Evolutionary conservation across 1,140 invertebrate species (phyloP).

Genomic region (Camponotus floridanus): DNA sequence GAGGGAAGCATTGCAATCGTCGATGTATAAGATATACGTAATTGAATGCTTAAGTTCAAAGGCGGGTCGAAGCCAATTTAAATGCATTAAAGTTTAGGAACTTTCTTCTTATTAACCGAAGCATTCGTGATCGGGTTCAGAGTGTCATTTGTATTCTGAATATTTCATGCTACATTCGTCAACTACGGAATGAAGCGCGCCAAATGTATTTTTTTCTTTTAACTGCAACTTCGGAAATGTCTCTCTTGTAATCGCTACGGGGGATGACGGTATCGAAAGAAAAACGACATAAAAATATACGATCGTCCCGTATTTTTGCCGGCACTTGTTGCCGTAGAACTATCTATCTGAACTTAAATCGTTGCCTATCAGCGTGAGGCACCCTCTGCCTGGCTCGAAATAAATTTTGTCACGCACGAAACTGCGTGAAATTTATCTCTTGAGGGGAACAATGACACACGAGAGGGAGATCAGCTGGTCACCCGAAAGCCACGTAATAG

Average conservation of each 20-base stretch:
- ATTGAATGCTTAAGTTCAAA: constrained; percentile 65
- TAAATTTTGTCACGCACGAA: constrained; percentile 54
- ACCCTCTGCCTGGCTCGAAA: constrained; percentile 38
- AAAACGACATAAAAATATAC: constrained; percentile 30
- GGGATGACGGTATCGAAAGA: constrained; percentile 4
- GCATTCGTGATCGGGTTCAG: constrained; percentile 65
- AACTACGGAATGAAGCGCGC: constrained; percentile 5
- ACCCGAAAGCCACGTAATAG: constrained; percentile 38
- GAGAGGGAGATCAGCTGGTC: constrained; percentile 32
- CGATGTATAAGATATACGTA: constrained; percentile 47
- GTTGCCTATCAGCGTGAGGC: constrained; percentile 48
- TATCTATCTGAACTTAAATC: constrained; percentile 57
- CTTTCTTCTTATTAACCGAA: constrained; percentile 75
- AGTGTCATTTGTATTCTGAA: constrained; percentile 71
- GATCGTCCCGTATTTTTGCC: constrained; percentile 26
- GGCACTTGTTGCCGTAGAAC: constrained; percentile 49
- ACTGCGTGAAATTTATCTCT: constrained; percentile 49
- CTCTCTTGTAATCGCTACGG: constrained; percentile 29
- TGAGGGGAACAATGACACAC: constrained; percentile 38
- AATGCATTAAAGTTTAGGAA: constrained; percentile 74
- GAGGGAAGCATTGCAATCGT: constrained; percentile 29
- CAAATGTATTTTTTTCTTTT: background rate
- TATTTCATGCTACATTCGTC: constrained; percentile 68
- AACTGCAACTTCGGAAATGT: constrained; percentile 3
- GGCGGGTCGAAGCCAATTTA: constrained; percentile 62